Evolutionary conservation across 2,888 invertebrate genomes (phyloP).

Genomic region (Linnaemya tessellans): DNA sequence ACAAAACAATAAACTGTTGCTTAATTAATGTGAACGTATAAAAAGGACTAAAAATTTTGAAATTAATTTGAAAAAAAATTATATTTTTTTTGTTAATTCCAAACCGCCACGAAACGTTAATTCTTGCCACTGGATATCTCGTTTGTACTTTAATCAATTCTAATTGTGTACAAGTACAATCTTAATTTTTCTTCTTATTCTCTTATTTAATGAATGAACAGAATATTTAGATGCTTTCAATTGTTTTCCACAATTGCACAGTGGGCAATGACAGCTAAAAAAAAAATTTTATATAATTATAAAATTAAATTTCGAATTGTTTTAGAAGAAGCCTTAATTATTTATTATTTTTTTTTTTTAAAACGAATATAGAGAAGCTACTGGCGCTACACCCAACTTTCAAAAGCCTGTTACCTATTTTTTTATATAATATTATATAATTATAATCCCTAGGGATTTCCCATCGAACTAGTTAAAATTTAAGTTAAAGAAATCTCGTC

Average conservation of each 20-base stretch:
- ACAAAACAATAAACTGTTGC: constrained; percentile 32
- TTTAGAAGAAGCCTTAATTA: too few species aligned
- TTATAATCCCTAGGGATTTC: too few species aligned
- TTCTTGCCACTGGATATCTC: constrained; percentile 32
- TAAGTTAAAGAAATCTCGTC: too few species aligned
- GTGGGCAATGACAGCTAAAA: background rate
- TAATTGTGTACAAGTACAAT: constrained; percentile 22
- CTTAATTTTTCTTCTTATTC: constrained; percentile 22
- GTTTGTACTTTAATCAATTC: constrained; percentile 40
- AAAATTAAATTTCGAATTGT: too few species aligned
- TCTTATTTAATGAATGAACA: constrained; percentile 51
- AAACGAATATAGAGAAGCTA: too few species aligned
- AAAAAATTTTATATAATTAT: too few species aligned
- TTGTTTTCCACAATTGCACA: constrained; percentile 28
- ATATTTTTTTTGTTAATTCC: too few species aligned
- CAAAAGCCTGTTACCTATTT: too few species aligned
- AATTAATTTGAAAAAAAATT: background rate
- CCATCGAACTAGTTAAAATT: too few species aligned
- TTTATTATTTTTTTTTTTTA: too few species aligned
- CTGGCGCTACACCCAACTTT: too few species aligned
- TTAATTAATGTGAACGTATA: constrained; percentile 1
- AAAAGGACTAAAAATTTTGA: constrained; percentile 8
- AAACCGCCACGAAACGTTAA: constrained; percentile 22
- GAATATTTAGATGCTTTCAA: constrained; percentile 52
- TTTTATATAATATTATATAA: too few species aligned